A percentile compares a stretch with the other conserved stretches of the same genome.
Evolutionary conservation across 2,113 vertebrate species (phyloP).

Genomic region (Hippocampus abdominalis): DNA sequence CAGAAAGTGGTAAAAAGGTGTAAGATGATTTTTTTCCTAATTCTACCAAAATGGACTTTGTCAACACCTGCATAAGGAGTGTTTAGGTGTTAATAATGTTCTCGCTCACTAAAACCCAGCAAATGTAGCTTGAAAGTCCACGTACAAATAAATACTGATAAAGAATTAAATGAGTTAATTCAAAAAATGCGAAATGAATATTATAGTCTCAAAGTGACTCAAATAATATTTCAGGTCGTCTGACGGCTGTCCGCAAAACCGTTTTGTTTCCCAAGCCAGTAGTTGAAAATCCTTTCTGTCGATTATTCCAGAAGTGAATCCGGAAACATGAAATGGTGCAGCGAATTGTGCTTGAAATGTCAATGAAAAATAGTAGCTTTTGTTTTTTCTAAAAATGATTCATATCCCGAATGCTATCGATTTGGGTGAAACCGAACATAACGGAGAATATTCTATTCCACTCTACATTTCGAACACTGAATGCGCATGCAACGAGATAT

Average conservation of each 20-base stretch:
- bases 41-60: background rate
- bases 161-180: background rate
- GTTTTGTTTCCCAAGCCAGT: too few species aligned
- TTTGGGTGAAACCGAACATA: too few species aligned
- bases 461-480: too few species aligned
- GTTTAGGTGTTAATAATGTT: background rate
- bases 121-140: too few species aligned
- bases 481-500: too few species aligned
- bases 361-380: background rate
- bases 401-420: too few species aligned
- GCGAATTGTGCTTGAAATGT: background rate
- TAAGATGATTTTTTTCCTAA: background rate
- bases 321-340: background rate
- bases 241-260: too few species aligned
- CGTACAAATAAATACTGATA: background rate
- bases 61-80: background rate
- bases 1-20: background rate
- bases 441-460: too few species aligned
- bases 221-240: too few species aligned
- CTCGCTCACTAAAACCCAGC: too few species aligned
- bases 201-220: background rate
- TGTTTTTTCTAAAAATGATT: background rate
- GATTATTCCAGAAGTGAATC: background rate
- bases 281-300: background rate
- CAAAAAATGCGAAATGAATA: background rate